These are phyloP conservation scores for Caenorhabditis auriculariae DNA, from an alignment of 2,888 invertebrate genomes.

Conservation along the genomic window DNA sequence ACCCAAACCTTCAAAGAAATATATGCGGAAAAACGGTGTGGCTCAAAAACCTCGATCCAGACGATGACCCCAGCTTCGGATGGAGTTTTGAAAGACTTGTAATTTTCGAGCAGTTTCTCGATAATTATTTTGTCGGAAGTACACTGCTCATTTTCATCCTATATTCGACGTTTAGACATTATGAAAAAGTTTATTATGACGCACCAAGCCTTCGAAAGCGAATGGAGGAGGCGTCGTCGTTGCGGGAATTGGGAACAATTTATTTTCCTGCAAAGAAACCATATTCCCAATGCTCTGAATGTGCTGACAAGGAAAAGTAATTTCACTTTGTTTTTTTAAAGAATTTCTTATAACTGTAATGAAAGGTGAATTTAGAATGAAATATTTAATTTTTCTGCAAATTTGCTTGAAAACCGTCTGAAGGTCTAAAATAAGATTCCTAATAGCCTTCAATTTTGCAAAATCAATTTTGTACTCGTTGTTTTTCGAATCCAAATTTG, in stretches of 20 bases:
- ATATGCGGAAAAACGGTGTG: neutral
- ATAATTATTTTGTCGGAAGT: conserved; percentile 55
- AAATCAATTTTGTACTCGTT: no score
- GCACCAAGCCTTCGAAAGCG: no score
- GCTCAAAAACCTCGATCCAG: conserved; percentile 55
- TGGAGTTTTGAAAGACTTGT: conserved; percentile 51
- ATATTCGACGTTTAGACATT: neutral
- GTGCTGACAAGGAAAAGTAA: no score
- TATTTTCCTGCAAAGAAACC: conserved; percentile 33
- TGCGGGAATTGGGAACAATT: conserved; percentile 31
- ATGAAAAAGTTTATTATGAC: neutral
- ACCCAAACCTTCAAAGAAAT: conserved; percentile 60
- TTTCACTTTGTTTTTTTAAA: no score
- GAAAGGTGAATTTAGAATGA: conserved; percentile 3
- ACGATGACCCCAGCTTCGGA: conserved; percentile 55
- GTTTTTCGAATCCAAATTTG: no score
- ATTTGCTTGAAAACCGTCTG: no score
- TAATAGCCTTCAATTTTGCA: no score
- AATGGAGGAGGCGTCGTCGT: conserved; percentile 24
- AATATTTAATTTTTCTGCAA: conserved; percentile 1
- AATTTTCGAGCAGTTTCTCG: conserved; percentile 45
- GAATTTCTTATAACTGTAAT: neutral
- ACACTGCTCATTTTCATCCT: conserved; percentile 42
- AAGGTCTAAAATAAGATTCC: no score
- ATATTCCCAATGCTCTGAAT: no score